Evolutionary conservation across 2,888 invertebrate species (phyloP).

Genomic region (Myopa tessellatipennis): DNA sequence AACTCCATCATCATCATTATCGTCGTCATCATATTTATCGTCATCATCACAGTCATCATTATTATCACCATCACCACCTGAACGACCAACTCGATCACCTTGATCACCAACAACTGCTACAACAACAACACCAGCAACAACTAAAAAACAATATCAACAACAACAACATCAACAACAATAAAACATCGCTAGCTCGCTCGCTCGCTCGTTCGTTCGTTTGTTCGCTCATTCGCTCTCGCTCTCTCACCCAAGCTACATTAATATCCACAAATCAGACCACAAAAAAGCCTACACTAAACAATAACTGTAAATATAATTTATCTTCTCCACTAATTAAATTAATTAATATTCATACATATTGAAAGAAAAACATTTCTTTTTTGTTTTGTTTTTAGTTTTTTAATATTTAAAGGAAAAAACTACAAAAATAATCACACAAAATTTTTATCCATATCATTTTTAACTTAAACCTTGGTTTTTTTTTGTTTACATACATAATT

Average conservation of each 20-base stretch:
- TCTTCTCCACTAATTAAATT: conserved; percentile 24
- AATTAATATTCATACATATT: too few species aligned
- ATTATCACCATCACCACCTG: conserved; percentile 25
- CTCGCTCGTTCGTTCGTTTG: background rate
- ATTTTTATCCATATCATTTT: too few species aligned
- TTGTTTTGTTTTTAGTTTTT: background rate
- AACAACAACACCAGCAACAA: conserved; percentile 37
- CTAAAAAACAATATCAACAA: conserved; percentile 41
- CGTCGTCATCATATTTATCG: background rate
- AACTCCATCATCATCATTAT: conserved; percentile 12
- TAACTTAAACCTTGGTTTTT: too few species aligned
- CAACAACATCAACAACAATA: conserved; percentile 44
- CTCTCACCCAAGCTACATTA: conserved; percentile 30
- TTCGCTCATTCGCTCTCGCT: background rate
- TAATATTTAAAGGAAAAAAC: conserved; percentile 2
- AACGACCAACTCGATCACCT: conserved; percentile 23
- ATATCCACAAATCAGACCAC: conserved; percentile 45
- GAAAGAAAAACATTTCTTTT: background rate
- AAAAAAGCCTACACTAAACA: conserved; percentile 54
- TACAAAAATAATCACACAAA: too few species aligned
- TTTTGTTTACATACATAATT: too few species aligned
- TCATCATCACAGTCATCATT: background rate
- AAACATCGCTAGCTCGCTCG: conserved; percentile 27
- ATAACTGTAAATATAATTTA: conserved; percentile 63
- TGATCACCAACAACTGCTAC: conserved; percentile 43